Conservation (phyloP, 2,113 vertebrate genomes). For the Etheostoma spectabile region DNA sequence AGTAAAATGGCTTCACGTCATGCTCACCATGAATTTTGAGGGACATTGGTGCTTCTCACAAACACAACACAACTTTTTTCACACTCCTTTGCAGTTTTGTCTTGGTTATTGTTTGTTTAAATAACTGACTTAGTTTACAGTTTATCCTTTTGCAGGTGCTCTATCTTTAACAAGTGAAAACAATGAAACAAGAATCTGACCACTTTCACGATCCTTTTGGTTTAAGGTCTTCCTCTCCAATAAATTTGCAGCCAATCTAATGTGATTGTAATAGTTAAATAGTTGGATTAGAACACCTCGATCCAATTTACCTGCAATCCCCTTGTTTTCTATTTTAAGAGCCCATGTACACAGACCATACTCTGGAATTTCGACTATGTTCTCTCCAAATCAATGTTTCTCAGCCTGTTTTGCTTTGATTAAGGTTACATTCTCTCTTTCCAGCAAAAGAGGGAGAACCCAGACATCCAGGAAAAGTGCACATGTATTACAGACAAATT, state of each 20-base stretch:
- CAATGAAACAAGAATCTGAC: constrained; percentile 10
- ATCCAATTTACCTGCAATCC: constrained; percentile 26
- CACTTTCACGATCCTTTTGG: constrained; percentile 30
- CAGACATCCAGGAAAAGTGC: constrained; percentile 33
- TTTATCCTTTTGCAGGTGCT: constrained; percentile 12
- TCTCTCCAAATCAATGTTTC: constrained; percentile 42
- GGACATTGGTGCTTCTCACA: constrained; percentile 38
- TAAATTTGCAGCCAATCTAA: constrained; percentile 26
- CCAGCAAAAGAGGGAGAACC: constrained; percentile 19
- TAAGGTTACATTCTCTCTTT: constrained; percentile 25
- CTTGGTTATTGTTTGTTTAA: constrained; percentile 12
- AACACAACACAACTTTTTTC: constrained; percentile 21
- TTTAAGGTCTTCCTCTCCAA: constrained; percentile 28
- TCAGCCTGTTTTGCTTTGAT: constrained; percentile 20
- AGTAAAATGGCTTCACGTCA: constrained; percentile 59
- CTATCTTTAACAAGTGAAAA: constrained; percentile 30
- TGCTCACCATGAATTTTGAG: constrained; percentile 42
- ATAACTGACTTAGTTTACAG: constrained; percentile 26
- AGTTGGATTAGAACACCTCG: constrained; percentile 39
- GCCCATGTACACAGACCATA: background rate
- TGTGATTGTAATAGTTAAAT: constrained; percentile 54
- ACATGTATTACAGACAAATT: constrained; percentile 61
- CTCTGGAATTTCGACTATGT: constrained; percentile 8
- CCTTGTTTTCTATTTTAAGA: constrained; percentile 16
- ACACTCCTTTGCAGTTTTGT: constrained; percentile 32